A percentile compares a stretch with the other conserved stretches of the same genome.
Conservation (phyloP, 2,113 vertebrate species). For the Anhinga anhinga region DNA sequence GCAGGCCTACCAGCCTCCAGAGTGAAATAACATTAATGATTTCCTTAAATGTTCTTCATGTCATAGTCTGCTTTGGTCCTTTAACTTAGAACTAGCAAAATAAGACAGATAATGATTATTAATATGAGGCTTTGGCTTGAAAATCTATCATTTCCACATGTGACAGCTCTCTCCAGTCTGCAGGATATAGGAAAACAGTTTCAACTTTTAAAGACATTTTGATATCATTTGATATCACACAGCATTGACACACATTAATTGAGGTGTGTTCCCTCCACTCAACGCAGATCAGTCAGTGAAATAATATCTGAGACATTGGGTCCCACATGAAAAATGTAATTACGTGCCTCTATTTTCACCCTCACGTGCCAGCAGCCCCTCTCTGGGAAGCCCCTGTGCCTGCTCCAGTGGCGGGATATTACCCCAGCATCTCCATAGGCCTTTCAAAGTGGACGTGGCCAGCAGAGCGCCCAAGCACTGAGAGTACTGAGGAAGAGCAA, state of each 20-base stretch:
- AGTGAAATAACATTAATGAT: neutral
- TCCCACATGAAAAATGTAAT: neutral
- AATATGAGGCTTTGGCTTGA: neutral
- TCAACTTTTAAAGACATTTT: neutral
- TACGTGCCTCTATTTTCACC: neutral
- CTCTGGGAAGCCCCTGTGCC: neutral
- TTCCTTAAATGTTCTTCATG: neutral
- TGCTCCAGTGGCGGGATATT: neutral
- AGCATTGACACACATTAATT: neutral
- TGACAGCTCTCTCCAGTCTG: neutral
- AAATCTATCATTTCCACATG: neutral
- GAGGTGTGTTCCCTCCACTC: neutral
- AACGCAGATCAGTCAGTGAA: neutral
- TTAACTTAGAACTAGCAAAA: neutral
- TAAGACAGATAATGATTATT: neutral
- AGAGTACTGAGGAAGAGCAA: neutral
- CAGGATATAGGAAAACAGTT: neutral
- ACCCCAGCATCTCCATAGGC: neutral
- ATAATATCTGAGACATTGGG: neutral
- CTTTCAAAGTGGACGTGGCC: neutral
- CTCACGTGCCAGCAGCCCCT: neutral
- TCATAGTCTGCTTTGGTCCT: neutral
- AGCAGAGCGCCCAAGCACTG: neutral
- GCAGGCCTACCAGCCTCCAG: neutral
- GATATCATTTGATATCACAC: neutral